A percentile compares a stretch with the other conserved stretches of the same genome.
Evolutionary conservation across 2,113 vertebrate genomes (phyloP).

Genomic region (Columbina picui): DNA sequence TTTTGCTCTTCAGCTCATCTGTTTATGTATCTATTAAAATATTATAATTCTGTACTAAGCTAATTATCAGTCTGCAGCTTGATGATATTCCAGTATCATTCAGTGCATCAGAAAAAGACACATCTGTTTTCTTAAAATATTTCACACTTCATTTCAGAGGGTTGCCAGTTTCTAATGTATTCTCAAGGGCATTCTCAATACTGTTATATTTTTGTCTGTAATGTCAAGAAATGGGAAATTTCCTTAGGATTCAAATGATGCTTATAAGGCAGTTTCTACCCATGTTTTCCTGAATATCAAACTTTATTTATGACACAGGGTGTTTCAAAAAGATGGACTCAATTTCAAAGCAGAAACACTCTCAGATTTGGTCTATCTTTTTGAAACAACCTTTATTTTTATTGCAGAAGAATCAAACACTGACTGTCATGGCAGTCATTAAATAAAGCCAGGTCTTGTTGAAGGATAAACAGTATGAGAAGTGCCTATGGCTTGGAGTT

Average conservation of each 20-base stretch:
- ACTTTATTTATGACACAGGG: neutral
- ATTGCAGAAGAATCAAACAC: neutral
- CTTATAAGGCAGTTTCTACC: neutral
- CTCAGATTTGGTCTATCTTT: too few relatives aligned
- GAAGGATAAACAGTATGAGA: neutral
- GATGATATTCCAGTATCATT: neutral
- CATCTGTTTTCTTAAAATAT: slow-evolving; percentile 16
- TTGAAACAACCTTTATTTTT: neutral
- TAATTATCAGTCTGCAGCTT: neutral
- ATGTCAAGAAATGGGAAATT: neutral
- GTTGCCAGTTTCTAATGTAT: neutral
- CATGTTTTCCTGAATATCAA: neutral
- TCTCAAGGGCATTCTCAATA: neutral
- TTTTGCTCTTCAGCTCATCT: neutral
- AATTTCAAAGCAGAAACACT: too few relatives aligned
- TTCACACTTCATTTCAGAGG: slow-evolving; percentile 15
- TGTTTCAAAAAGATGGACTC: too few relatives aligned
- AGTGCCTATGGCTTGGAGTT: neutral
- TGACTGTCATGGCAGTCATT: neutral
- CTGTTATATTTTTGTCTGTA: neutral
- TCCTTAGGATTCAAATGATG: neutral
- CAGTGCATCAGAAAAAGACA: neutral
- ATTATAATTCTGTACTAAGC: neutral
- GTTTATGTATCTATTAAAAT: neutral
- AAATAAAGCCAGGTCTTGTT: neutral